These are phyloP conservation scores for Hyalella azteca DNA, from an alignment of 2,888 invertebrate genomes.

Conservation along the genomic window DNA sequence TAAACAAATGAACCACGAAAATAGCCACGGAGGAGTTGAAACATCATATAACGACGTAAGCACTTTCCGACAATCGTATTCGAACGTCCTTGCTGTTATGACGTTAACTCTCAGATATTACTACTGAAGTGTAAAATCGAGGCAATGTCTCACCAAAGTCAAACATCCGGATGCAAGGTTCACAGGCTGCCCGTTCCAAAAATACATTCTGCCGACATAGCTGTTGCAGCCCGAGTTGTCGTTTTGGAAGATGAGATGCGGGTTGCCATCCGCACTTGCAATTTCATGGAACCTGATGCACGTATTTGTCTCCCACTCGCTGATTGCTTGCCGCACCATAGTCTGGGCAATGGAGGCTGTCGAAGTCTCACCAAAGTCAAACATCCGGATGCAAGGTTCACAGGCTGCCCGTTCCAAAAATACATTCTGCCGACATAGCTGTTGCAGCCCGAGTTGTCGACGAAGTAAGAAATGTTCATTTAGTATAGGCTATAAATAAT, in stretches of 20 bases:
- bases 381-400: constrained; percentile 25
- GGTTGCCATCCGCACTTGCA: background rate
- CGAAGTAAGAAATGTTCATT: too few relatives aligned
- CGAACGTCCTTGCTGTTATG: too few relatives aligned
- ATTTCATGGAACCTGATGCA: constrained; percentile 38
- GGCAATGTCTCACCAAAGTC: background rate
- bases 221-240: constrained; percentile 33
- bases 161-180: constrained; percentile 18
- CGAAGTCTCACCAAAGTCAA: background rate
- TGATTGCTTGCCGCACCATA: background rate
- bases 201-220: background rate
- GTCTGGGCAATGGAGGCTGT: background rate
- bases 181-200: background rate
- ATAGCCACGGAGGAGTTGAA: too few relatives aligned
- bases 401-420: background rate
- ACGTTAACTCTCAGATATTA: too few relatives aligned
- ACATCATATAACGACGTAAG: too few relatives aligned
- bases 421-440: background rate
- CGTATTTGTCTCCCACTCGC: background rate
- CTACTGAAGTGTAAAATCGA: too few relatives aligned
- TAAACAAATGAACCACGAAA: too few relatives aligned
- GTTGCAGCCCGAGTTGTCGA: constrained; percentile 25
- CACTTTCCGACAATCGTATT: too few relatives aligned
- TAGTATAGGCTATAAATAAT: too few relatives aligned
- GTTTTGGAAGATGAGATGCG: background rate